Evolutionary conservation across 2,888 invertebrate species (phyloP).

Genomic region (Aphodius granarius): DNA sequence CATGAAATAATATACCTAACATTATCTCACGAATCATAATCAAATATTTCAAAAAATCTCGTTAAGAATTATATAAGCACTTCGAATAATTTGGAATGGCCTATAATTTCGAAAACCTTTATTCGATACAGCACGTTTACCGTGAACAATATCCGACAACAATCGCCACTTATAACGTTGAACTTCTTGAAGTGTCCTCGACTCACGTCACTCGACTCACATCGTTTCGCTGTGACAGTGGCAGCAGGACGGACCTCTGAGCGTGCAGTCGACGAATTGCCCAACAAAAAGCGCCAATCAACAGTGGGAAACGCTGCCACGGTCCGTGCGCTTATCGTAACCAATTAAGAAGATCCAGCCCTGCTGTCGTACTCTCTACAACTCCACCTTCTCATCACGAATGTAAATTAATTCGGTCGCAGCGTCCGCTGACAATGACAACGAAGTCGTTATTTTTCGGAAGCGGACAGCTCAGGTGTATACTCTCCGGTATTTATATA

Average conservation of each 20-base stretch:
- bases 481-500: too few species aligned
- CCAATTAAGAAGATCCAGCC: background rate
- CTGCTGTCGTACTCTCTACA: background rate
- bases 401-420: background rate
- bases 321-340: background rate
- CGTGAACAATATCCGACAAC: background rate
- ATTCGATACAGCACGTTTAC: background rate
- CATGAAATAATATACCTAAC: too few species aligned
- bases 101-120: background rate
- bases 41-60: background rate
- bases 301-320: background rate
- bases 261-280: background rate
- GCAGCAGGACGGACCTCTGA: background rate
- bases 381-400: background rate
- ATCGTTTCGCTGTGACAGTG: background rate
- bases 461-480: background rate
- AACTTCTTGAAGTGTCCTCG: background rate
- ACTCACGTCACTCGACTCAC: background rate
- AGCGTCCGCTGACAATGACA: background rate
- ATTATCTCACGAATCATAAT: too few species aligned
- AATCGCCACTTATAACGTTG: background rate
- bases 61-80: background rate
- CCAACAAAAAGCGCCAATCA: background rate
- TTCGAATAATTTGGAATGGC: background rate
- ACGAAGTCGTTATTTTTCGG: background rate